A percentile compares a stretch with the other conserved stretches of the same genome.
phyloP scores from a whole-genome alignment of 2,888 invertebrate genomes.

The Diabrotica balteata region DNA sequence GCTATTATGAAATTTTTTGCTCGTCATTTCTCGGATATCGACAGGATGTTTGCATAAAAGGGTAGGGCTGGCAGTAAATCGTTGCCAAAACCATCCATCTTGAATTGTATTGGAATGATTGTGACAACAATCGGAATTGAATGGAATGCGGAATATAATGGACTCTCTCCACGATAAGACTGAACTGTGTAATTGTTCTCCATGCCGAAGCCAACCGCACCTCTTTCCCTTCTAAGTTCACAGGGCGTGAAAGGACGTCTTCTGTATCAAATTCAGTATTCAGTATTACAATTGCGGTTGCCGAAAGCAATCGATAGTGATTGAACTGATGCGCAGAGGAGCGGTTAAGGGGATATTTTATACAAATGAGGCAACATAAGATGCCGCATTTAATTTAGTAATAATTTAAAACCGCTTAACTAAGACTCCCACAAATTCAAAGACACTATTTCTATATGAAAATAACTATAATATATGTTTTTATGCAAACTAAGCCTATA shows the following conservation, averaged over 20 bases:
- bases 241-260: conserved; percentile 38
- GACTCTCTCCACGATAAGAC: conserved; percentile 53
- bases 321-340: conserved; percentile 1
- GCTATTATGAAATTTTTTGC: conserved; percentile 37
- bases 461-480: too few relatives aligned
- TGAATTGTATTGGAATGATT: conserved; percentile 56
- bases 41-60: conserved; percentile 54
- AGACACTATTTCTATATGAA: too few relatives aligned
- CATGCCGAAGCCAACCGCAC: conserved; percentile 41
- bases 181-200: conserved; percentile 55
- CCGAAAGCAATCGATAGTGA: conserved; percentile 24
- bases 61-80: conserved; percentile 48
- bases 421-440: too few relatives aligned
- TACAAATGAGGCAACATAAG: too few relatives aligned
- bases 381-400: too few relatives aligned
- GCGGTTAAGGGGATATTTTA: background rate
- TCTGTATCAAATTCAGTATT: conserved; percentile 34
- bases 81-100: conserved; percentile 52
- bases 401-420: too few relatives aligned
- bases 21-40: conserved; percentile 50
- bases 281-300: conserved; percentile 29
- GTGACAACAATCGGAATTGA: conserved; percentile 54
- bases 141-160: conserved; percentile 52
- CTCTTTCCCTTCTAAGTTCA: conserved; percentile 36
- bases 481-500: too few relatives aligned